Percentiles rank a stretch among this genome's conserved stretches.
phyloP scores from a whole-genome alignment of 2,113 vertebrate species.

The Spheniscus mendiculus region DNA sequence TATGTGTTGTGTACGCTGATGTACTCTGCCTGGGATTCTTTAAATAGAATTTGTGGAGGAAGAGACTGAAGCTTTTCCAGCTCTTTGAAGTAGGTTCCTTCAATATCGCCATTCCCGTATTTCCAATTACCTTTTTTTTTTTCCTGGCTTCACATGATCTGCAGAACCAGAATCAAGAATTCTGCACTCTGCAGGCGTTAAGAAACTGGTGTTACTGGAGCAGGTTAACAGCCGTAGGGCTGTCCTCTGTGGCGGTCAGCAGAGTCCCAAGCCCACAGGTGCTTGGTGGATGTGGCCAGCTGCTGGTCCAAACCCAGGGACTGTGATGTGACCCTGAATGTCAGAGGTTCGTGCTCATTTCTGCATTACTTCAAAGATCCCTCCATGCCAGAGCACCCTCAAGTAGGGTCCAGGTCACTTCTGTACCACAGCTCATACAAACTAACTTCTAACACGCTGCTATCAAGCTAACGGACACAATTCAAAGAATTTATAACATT shows the following conservation, averaged over 20 bases:
- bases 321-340: background rate
- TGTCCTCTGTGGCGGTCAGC: background rate
- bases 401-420: background rate
- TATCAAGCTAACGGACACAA: conserved; percentile 10
- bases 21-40: background rate
- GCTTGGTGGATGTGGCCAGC: background rate
- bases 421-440: background rate
- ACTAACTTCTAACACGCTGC: background rate
- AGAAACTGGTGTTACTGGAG: background rate
- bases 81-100: background rate
- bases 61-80: background rate
- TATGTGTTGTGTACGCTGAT: background rate
- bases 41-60: background rate
- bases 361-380: background rate
- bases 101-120: background rate
- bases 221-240: background rate
- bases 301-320: background rate
- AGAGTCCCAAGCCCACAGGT: background rate
- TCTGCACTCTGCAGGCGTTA: background rate
- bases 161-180: background rate
- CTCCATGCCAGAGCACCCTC: background rate
- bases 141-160: background rate
- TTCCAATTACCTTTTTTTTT: background rate
- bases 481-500: conserved; percentile 12
- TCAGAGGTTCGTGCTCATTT: background rate